phyloP scores from a whole-genome alignment of 37 sponge, comb jelly and placozoan species.

The Halisarca cf. caerulea region DNA sequence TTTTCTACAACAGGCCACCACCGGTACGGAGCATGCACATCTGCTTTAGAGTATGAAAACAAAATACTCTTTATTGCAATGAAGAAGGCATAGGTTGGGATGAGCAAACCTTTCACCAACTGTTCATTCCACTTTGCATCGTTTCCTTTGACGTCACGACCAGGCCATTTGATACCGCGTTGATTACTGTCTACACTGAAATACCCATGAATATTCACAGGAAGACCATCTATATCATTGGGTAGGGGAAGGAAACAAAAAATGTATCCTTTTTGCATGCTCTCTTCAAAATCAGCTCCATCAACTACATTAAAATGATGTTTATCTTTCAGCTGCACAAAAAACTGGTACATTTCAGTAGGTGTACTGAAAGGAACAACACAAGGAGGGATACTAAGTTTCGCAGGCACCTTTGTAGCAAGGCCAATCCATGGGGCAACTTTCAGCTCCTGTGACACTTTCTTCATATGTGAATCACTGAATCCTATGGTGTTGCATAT shows the following conservation, averaged over 20 bases:
- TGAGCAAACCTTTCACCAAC: slow-evolving; percentile 34
- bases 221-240: slow-evolving; percentile 28
- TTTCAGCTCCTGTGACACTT: slow-evolving; percentile 10
- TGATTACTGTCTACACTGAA: slow-evolving; percentile 72
- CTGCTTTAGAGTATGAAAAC: neutral
- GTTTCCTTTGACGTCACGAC: slow-evolving; percentile 59
- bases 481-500: neutral
- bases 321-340: neutral
- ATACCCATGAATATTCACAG: slow-evolving; percentile 83
- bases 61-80: slow-evolving; percentile 10
- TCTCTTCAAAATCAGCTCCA: neutral
- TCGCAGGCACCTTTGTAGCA: slow-evolving; percentile 9
- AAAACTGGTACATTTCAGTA: neutral
- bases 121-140: slow-evolving; percentile 76
- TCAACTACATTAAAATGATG: neutral
- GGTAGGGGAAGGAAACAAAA: slow-evolving; percentile 89
- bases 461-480: neutral
- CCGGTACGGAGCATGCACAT: neutral
- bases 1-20: neutral
- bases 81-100: slow-evolving; percentile 60
- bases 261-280: slow-evolving; percentile 35
- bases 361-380: neutral
- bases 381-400: neutral
- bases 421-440: slow-evolving; percentile 41
- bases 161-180: slow-evolving; percentile 81